Evolutionary conservation across 2,888 invertebrate species (phyloP).

Genomic region (Dromius quadrimaculatus): DNA sequence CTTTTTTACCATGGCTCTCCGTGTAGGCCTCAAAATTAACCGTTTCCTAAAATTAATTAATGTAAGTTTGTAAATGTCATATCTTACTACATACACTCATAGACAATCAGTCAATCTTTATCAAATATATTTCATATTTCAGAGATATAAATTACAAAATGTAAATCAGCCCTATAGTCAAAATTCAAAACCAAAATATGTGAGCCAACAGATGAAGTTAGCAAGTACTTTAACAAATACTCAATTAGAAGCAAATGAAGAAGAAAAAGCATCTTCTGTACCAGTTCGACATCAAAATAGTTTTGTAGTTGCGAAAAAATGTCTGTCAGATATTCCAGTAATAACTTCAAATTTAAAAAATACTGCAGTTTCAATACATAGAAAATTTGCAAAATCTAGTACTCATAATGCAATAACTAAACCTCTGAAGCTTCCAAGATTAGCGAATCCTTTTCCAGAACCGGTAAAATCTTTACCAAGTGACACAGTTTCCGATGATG

Average conservation of each 20-base stretch:
- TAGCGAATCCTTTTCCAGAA: constrained; percentile 64
- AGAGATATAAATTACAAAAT: not conserved
- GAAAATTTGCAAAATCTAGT: constrained; percentile 57
- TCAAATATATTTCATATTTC: not conserved
- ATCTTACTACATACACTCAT: no score
- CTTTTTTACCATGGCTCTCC: constrained; percentile 56
- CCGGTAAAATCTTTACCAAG: constrained; percentile 64
- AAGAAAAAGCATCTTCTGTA: not conserved
- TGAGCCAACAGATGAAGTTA: not conserved
- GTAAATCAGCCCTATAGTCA: not conserved
- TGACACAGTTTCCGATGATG: constrained; percentile 63
- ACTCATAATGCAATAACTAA: constrained; percentile 62
- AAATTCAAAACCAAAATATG: not conserved
- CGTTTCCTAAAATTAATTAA: constrained; percentile 56
- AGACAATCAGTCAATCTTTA: no score
- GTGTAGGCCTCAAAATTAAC: constrained; percentile 57
- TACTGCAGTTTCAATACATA: constrained; percentile 36
- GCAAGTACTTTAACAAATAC: not conserved
- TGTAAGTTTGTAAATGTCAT: not conserved
- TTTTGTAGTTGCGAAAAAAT: not conserved
- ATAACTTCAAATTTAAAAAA: constrained; percentile 15
- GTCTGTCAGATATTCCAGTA: constrained; percentile 5
- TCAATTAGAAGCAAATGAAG: not conserved
- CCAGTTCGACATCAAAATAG: no score
- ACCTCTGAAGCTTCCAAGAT: constrained; percentile 61